These are phyloP conservation scores for Fistularia tabacaria DNA, from an alignment of 2,797 vertebrate species.

Conservation along the genomic window DNA sequence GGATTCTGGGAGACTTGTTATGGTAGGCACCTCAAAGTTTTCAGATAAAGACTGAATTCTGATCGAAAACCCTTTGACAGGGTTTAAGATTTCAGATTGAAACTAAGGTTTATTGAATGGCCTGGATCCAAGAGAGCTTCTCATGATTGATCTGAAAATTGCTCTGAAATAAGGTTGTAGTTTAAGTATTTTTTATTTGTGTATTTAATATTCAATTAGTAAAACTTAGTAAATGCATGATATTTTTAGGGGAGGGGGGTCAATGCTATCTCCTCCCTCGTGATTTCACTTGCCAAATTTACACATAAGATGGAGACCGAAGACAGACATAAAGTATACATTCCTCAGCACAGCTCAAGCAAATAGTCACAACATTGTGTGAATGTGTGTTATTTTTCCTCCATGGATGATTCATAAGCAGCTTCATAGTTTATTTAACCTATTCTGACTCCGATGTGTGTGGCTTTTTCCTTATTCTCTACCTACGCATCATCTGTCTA, in stretches of 20 bases:
- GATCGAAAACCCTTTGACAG: too few species aligned
- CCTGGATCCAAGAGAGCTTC: too few species aligned
- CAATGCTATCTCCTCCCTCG: constrained; percentile 14
- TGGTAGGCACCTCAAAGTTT: too few species aligned
- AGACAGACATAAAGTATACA: constrained; percentile 46
- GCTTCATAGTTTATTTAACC: constrained; percentile 47
- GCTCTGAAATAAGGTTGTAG: too few species aligned
- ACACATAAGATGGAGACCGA: constrained; percentile 23
- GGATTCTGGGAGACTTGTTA: too few species aligned
- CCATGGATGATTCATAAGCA: constrained; percentile 47
- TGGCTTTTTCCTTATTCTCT: constrained; percentile 13
- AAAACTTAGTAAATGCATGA: neutral
- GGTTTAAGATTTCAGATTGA: too few species aligned
- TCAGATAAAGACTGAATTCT: too few species aligned
- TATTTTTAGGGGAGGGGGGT: neutral
- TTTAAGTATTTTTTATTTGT: too few species aligned
- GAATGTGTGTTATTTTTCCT: constrained; percentile 40
- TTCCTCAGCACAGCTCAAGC: constrained; percentile 54
- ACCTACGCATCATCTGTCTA: constrained; percentile 17
- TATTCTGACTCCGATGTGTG: constrained; percentile 23
- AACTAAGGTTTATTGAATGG: too few species aligned
- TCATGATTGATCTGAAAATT: too few species aligned
- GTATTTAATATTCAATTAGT: too few species aligned
- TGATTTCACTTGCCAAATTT: constrained; percentile 36
- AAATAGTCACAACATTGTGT: constrained; percentile 44